Base-by-base conservation (phyloP, 2,797 vertebrate genomes). In the Diglossa cyanea region DNA sequence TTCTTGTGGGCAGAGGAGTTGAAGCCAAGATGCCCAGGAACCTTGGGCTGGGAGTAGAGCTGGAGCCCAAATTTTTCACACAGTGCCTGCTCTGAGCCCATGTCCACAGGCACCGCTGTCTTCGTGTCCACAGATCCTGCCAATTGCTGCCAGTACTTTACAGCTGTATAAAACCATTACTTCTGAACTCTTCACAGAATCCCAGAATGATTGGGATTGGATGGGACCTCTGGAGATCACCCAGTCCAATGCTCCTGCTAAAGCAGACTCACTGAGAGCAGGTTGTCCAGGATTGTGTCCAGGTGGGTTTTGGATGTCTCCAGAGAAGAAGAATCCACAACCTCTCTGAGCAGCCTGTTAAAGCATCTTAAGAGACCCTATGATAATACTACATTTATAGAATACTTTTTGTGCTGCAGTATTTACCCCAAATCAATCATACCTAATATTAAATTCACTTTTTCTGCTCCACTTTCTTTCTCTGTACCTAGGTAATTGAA, bases 21-120 rank as follows among this genome's bases (percentile, higher is more conserved):
- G 73, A 67, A 28, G 31, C 11, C n/a, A 75, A 61, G 39, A 12
- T 7, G 8, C 15, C 18, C 1, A 0, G 0, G 7, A 86, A 7
- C 24, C 16, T 2, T 1, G 10, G 72, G 23, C 28, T 17, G 7
- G 31, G 25, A 33, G 15, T 9, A 61, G 72, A 80, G 44, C 10
- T 67, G 4, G 18, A 84, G 11, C 54, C 10, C 8, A 23, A 10
- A 31, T 65, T 51, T 72, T 87, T 68, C 88, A 26, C 13, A 6
- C 9, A 2, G 5, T 42, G 53, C n/a, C 8, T 54, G 0, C 63
- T 62, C 35, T 13, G 76, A 68, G 70, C 39, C 65, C 61, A 9
- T 2, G 21, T 23, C 53, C 53, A 45, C 40, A 30, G 40, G 7
- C 4, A 1, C 71, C 55, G 63, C 45, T 82, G 47, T n/a, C 9